Evolutionary conservation across 2,888 invertebrate genomes (phyloP).

Genomic region (Stenolophus ochropezus): DNA sequence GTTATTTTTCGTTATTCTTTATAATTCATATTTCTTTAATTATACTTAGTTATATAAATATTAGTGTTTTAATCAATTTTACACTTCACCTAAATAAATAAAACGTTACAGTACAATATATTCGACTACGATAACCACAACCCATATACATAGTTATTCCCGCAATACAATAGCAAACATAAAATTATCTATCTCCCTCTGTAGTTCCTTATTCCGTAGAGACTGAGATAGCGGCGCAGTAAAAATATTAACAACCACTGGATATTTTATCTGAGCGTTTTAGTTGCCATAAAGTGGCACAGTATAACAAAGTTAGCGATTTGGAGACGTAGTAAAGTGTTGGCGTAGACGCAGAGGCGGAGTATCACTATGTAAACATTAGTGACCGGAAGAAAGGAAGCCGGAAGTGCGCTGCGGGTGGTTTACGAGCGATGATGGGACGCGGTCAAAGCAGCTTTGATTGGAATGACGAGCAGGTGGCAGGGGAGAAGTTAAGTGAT

Average conservation of each 20-base stretch:
- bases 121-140: too few relatives aligned
- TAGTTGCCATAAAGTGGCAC: conserved; percentile 9
- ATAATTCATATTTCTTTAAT: too few relatives aligned
- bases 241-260: conserved; percentile 24
- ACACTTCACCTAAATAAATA: too few relatives aligned
- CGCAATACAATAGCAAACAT: neutral
- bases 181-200: neutral
- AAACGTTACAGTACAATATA: too few relatives aligned
- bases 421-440: conserved; percentile 17
- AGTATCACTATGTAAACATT: conserved; percentile 4
- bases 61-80: too few relatives aligned
- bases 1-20: too few relatives aligned
- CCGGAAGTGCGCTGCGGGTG: conserved; percentile 14
- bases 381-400: conserved; percentile 5
- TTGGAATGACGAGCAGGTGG: conserved; percentile 14
- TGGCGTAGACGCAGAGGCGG: neutral
- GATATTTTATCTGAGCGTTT: conserved; percentile 23
- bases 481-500: neutral
- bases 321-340: neutral
- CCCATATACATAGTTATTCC: neutral
- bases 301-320: conserved; percentile 25
- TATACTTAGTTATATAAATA: too few relatives aligned
- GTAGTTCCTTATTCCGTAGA: neutral
- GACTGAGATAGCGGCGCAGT: neutral
- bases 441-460: conserved; percentile 20